A percentile compares a stretch with the other conserved stretches of the same genome.
These are phyloP conservation scores for Bombylius discolor DNA, from an alignment of 2,888 invertebrate genomes.

Conservation along the genomic window DNA sequence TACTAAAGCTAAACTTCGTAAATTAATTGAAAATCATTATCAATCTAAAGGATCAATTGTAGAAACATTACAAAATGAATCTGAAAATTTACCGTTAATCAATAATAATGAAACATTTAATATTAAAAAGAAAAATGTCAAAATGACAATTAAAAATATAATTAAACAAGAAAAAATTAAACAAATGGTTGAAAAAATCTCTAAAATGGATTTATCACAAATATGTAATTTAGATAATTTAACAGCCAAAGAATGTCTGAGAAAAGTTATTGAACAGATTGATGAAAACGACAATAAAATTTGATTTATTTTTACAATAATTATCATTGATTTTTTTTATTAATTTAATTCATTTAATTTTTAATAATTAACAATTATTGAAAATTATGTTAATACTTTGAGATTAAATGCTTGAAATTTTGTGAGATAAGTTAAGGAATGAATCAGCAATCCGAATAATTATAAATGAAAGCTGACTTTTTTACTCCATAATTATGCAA, in stretches of 20 bases:
- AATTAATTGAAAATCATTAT: slow-evolving; percentile 29
- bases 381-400: too few species aligned
- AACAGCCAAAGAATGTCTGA: slow-evolving; percentile 39
- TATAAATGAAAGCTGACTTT: too few species aligned
- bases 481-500: neutral
- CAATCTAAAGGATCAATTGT: slow-evolving; percentile 28
- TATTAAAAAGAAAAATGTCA: slow-evolving; percentile 16
- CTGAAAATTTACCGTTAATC: neutral
- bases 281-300: slow-evolving; percentile 15
- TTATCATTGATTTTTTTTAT: too few species aligned
- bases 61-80: slow-evolving; percentile 18
- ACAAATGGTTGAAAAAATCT: slow-evolving; percentile 38
- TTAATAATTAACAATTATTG: too few species aligned
- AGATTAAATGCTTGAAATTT: too few species aligned
- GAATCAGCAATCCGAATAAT: too few species aligned
- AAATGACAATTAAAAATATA: slow-evolving; percentile 28
- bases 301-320: too few species aligned
- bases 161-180: slow-evolving; percentile 35
- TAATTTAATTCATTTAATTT: too few species aligned
- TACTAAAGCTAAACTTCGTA: slow-evolving; percentile 29
- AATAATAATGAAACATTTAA: slow-evolving; percentile 1
- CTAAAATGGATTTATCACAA: slow-evolving; percentile 36
- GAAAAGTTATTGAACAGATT: slow-evolving; percentile 38
- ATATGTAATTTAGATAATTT: slow-evolving; percentile 38
- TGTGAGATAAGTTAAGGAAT: too few species aligned